A percentile compares a stretch with the other conserved stretches of the same genome.
These are phyloP conservation scores for Accipiter cooperii DNA, from an alignment of 2,113 vertebrate species.

Conservation along the genomic window DNA sequence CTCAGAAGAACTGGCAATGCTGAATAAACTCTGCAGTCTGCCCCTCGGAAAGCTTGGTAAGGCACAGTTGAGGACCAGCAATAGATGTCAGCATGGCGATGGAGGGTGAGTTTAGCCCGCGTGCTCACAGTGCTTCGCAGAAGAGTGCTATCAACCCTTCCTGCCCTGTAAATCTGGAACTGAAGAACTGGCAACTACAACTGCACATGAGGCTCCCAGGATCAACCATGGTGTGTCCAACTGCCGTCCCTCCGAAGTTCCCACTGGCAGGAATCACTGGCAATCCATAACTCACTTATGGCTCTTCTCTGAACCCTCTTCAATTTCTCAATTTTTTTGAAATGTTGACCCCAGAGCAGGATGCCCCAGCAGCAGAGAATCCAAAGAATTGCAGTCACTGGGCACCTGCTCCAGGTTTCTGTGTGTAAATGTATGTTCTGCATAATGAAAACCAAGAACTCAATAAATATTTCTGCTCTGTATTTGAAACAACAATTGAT, in stretches of 20 bases:
- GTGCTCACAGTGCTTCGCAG: rapidly evolving
- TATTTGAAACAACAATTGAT: neutral
- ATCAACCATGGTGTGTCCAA: neutral
- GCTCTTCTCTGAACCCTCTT: neutral
- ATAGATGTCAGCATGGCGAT: rapidly evolving
- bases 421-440: neutral
- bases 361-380: neutral
- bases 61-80: rapidly evolving
- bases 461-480: neutral
- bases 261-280: neutral
- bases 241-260: rapidly evolving
- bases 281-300: rapidly evolving
- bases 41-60: no score
- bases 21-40: neutral
- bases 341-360: neutral
- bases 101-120: rapidly evolving
- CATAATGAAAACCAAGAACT: neutral
- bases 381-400: neutral
- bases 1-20: neutral
- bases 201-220: neutral
- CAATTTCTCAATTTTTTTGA: rapidly evolving
- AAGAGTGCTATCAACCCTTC: neutral
- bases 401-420: neutral
- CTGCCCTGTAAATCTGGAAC: neutral
- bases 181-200: neutral